Base-by-base conservation (phyloP, 2,113 vertebrate genomes). In the Oncorhynchus masou region DNA sequence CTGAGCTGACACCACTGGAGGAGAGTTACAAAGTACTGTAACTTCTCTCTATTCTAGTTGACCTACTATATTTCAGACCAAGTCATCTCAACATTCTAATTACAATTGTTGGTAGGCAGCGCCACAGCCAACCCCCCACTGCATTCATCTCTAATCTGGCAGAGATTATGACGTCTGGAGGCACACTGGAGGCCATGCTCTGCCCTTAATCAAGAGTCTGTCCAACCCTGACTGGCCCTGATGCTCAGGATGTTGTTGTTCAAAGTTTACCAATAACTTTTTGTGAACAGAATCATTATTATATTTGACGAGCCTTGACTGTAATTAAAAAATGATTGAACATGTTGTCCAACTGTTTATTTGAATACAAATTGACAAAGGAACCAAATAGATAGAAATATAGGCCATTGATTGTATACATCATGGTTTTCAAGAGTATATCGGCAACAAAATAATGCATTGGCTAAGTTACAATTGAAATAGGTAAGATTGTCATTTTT, bases 111-210 rank as follows among this genome's bases (percentile, higher is more conserved):
- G 29, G 67, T 16, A 34, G 67, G 31, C 29, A 39, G 67, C 8
- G 9, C 29, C 16, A 16, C 15, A 7, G 66, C 29, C 27, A 29
- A 9, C 27, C 65, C 27, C 65, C 16, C 71, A 7, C 71, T 51
- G 69, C 48, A 51, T 51, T 70, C 25, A 70, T 12, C 22, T 70
- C 16, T 70, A 70, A 71, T 54, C 69, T 54, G 48, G 48, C 22
- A 19, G 69, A 39, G 69, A 71, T 71, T 54, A 71, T 54, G n/a
- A 51, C 12, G 22, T 54, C 45, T 27, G 48, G 11, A 29, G 65
- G 65, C 27, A 19, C 64, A 4, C 64, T 25, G n/a, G n/a, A 25
- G 64, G 25, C 25, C 64, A 25, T 66, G 25, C 24, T 15, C 64
- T 66, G 64, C 25, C 15, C 64, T 64, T 64, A 25, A 22, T n/a